A percentile compares a stretch with the other conserved stretches of the same genome.
These are phyloP conservation scores for Poecile atricapillus DNA, from an alignment of 2,113 vertebrate species.

Conservation along the genomic window DNA sequence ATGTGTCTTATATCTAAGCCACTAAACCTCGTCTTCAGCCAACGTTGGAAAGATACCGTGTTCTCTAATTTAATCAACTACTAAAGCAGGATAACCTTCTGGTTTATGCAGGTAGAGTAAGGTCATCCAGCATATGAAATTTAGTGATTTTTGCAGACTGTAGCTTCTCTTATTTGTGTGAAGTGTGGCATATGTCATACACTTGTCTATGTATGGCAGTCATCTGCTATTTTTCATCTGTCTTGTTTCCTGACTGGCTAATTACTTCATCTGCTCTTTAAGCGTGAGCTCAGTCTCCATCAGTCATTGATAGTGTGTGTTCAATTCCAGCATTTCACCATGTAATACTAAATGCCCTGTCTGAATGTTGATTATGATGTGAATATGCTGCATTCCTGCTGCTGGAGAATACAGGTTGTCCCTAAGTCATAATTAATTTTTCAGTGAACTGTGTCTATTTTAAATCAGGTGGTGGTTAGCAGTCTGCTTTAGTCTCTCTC, in stretches of 20 bases:
- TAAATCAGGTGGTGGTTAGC: background rate
- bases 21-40: background rate
- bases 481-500: background rate
- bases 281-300: background rate
- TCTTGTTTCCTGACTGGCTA: background rate
- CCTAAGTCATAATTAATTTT: background rate
- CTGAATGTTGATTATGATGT: background rate
- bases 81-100: background rate
- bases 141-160: background rate
- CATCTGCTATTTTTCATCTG: background rate
- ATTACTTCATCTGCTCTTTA: background rate
- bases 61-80: background rate
- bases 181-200: background rate
- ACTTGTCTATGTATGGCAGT: background rate
- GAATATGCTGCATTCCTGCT: background rate
- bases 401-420: background rate
- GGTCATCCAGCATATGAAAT: background rate
- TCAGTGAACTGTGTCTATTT: background rate
- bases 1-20: background rate
- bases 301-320: background rate
- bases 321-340: background rate
- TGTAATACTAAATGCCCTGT: background rate
- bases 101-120: background rate
- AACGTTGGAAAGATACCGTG: background rate
- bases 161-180: background rate